phyloP scores from a whole-genome alignment of 2,888 invertebrate species.

The Drosophila koepferae region DNA sequence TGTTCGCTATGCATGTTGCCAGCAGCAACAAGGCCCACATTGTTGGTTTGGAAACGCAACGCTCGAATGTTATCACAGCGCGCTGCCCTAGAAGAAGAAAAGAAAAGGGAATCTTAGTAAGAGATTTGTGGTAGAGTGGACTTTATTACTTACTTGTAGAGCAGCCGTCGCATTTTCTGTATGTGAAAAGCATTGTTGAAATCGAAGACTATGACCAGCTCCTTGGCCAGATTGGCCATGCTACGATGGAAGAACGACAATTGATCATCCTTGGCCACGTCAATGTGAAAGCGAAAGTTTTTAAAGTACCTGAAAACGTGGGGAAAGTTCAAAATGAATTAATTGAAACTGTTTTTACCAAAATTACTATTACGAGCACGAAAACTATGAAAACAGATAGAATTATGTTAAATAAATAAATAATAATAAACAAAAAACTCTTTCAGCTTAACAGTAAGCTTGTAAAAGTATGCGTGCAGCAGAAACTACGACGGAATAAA shows the following conservation, averaged over 20 bases:
- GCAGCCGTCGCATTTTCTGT: slow-evolving; percentile 83
- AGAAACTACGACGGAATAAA: neutral
- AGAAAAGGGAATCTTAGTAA: neutral
- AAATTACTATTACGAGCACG: slow-evolving; percentile 17
- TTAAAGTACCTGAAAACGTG: slow-evolving; percentile 81
- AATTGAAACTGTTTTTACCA: slow-evolving; percentile 30
- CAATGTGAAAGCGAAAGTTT: slow-evolving; percentile 83
- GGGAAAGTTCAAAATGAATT: slow-evolving; percentile 46
- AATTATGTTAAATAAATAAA: neutral
- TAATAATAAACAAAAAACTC: neutral
- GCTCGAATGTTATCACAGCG: slow-evolving; percentile 83
- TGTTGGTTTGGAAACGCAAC: slow-evolving; percentile 84
- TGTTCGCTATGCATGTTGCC: slow-evolving; percentile 82
- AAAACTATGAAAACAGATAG: slow-evolving; percentile 11
- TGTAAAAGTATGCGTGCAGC: neutral
- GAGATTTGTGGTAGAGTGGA: neutral
- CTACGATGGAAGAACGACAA: slow-evolving; percentile 83
- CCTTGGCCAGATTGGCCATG: slow-evolving; percentile 81
- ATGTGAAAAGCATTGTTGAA: slow-evolving; percentile 83
- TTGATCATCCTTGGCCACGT: slow-evolving; percentile 83
- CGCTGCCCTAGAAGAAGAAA: slow-evolving; percentile 72
- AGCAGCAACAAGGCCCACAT: slow-evolving; percentile 80
- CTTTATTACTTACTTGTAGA: slow-evolving; percentile 79
- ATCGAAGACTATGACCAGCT: slow-evolving; percentile 83
- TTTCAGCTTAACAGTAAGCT: neutral